These are phyloP conservation scores for Drosophila mimica DNA, from an alignment of 2,888 invertebrate species.

Conservation along the genomic window DNA sequence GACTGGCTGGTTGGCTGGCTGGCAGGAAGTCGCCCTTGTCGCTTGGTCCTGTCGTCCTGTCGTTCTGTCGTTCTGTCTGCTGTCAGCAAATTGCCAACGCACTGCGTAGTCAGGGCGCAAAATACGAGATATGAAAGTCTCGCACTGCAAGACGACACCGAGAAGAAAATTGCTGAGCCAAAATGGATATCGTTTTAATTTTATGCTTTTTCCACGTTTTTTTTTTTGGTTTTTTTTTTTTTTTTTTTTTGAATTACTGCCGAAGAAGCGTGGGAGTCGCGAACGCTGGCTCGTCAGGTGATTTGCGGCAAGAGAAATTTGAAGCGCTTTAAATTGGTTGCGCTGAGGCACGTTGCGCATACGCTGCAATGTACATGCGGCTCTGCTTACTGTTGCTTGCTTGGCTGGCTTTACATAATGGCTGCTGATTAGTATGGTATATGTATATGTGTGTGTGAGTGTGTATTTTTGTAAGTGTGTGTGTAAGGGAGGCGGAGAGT, in stretches of 20 bases:
- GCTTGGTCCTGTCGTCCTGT: slow-evolving; percentile 28
- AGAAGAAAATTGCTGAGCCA: slow-evolving; percentile 71
- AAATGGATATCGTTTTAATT: slow-evolving; percentile 78
- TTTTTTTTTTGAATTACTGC: slow-evolving; percentile 57
- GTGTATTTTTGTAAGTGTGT: slow-evolving; percentile 11
- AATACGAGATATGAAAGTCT: slow-evolving; percentile 45
- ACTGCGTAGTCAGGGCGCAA: slow-evolving; percentile 54
- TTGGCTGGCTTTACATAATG: slow-evolving; percentile 74
- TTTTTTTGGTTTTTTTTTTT: not conserved
- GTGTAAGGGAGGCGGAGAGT: slow-evolving; percentile 5
- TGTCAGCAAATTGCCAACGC: slow-evolving; percentile 77
- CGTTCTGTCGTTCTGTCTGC: slow-evolving; percentile 47
- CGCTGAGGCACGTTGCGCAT: slow-evolving; percentile 54
- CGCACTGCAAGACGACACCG: slow-evolving; percentile 30
- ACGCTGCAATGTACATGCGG: slow-evolving; percentile 50
- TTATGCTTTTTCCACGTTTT: slow-evolving; percentile 10
- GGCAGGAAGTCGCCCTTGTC: slow-evolving; percentile 24
- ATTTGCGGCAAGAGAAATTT: slow-evolving; percentile 58
- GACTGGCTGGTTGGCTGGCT: not conserved
- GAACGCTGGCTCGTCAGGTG: slow-evolving; percentile 45
- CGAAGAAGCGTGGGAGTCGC: slow-evolving; percentile 28
- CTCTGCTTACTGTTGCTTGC: slow-evolving; percentile 39
- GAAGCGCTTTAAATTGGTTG: slow-evolving; percentile 58
- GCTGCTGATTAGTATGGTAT: slow-evolving; percentile 66
- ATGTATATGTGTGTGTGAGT: not conserved